Evolutionary conservation across 2,888 invertebrate genomes (phyloP), one percentile per base, ranked within the genome.

Genomic region (Seladonia tumulorum): DNA sequence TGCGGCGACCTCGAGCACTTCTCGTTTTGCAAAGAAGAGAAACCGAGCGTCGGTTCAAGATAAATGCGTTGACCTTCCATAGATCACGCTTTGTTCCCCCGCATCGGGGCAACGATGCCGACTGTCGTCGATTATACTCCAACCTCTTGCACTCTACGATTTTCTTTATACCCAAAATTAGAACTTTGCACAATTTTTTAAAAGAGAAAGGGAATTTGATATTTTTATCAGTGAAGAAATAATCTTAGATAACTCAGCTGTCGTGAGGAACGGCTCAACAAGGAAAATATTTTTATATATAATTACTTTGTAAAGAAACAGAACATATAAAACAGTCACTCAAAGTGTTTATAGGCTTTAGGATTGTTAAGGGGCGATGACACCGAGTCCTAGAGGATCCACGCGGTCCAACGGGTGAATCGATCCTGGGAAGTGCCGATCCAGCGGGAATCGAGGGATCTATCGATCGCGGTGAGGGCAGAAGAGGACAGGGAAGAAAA

Each of bases 21-120:
- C 39, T 42, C 39, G 68, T 39, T 22, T 22, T 22, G 39, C 39
- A 70, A 63, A 29, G 18, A 16, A 63, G 25, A 16, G 25, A 63
- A 63, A 29, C 8, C 63, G 63, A 63, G 63, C 29, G 18, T 63
- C 29, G 29, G 29, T 63, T 63, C 29, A 42, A 74, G 57, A 73
- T 35, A 53, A 73, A 73, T 35, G 49, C 35, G 47, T 53, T 49
- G 76, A 68, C 68, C 49, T 76, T 53, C 68, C 63, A 10, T 16
- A 47, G 47, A 66, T 39, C 42, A 47, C 29, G 8, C 22, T 63
- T 47, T 22, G 35, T 22, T 14, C 49, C 16, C 18, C 25, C n/a
- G 49, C 25, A 53, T 49, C 72, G 49, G 29, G 18, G 5, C 49
- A n/a, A 53, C 35, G 35, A 47, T 71, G 71, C n/a, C 5, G 5